Conservation (phyloP, 2,888 invertebrate genomes). For the Abrostola triplasia region DNA sequence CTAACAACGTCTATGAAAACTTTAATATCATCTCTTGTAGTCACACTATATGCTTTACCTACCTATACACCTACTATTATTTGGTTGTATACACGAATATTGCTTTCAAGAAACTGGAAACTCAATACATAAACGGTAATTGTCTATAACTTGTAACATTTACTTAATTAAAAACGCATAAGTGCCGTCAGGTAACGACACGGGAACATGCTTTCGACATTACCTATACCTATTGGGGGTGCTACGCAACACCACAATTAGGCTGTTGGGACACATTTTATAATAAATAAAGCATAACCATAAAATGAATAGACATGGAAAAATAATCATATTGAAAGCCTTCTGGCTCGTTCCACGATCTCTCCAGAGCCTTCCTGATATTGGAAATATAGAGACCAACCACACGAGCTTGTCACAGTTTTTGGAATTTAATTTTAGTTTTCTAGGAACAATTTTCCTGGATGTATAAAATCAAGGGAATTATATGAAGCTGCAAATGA, state of each 20-base stretch:
- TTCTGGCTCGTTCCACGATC: conserved; percentile 18
- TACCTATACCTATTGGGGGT: conserved; percentile 50
- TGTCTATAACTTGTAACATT: conserved; percentile 59
- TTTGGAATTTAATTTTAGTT: conserved; percentile 1
- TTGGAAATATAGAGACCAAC: conserved; percentile 20
- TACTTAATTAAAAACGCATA: conserved; percentile 66
- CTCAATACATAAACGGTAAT: conserved; percentile 36
- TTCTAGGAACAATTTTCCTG: background rate
- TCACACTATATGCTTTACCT: background rate
- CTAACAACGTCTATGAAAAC: conserved; percentile 1
- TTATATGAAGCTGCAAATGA: too few relatives aligned
- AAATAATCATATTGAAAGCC: conserved; percentile 69
- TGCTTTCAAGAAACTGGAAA: conserved; percentile 20
- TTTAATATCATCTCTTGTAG: background rate
- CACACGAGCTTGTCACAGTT: background rate
- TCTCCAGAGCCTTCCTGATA: conserved; percentile 22
- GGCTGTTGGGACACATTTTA: conserved; percentile 62
- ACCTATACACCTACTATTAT: background rate
- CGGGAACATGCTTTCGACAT: conserved; percentile 57
- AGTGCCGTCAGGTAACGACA: conserved; percentile 46
- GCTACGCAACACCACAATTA: conserved; percentile 54
- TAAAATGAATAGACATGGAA: conserved; percentile 62
- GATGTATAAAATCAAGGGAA: background rate
- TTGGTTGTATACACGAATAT: background rate
- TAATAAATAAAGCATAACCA: conserved; percentile 53